phyloP scores from a whole-genome alignment of 2,888 invertebrate genomes.

The Branchipolynoe longqiensis region DNA sequence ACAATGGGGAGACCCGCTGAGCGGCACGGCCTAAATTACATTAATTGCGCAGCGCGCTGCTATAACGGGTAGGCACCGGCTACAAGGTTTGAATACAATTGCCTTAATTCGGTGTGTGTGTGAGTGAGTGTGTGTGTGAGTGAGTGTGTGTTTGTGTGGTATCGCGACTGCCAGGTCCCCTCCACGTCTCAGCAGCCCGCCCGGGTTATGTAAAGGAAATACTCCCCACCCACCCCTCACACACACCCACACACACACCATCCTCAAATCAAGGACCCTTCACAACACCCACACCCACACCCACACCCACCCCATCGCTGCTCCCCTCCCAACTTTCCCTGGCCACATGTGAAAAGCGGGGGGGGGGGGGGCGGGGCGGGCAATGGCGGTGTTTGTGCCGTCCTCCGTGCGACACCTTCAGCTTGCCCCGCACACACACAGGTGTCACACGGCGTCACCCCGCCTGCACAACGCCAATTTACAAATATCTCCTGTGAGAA shows the following conservation, averaged over 20 bases:
- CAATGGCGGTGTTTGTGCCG: not conserved
- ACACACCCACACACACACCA: not conserved
- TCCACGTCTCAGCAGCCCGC: not conserved
- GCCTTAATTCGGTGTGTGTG: constrained; percentile 10
- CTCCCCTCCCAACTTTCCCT: not conserved
- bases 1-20: constrained; percentile 25
- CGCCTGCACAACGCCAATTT: constrained; percentile 16
- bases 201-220: constrained; percentile 46
- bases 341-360: constrained; percentile 1
- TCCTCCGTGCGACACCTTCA: constrained; percentile 13
- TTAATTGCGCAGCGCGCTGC: constrained; percentile 39
- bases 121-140: no score
- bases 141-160: constrained; percentile 47
- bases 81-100: not conserved
- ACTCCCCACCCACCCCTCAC: not conserved
- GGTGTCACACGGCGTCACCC: not conserved
- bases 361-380: not conserved
- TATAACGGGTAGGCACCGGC: constrained; percentile 40
- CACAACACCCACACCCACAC: not conserved
- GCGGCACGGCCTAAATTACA: constrained; percentile 48
- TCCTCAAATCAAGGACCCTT: constrained; percentile 16
- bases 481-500: constrained; percentile 24
- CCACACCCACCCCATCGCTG: not conserved
- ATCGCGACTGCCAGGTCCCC: not conserved
- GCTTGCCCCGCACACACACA: not conserved